A percentile compares a stretch with the other conserved stretches of the same genome.
Evolutionary conservation across 64 coral and sea anemone genomes (phyloP).

Genomic region (Actinia tenebrosa): DNA sequence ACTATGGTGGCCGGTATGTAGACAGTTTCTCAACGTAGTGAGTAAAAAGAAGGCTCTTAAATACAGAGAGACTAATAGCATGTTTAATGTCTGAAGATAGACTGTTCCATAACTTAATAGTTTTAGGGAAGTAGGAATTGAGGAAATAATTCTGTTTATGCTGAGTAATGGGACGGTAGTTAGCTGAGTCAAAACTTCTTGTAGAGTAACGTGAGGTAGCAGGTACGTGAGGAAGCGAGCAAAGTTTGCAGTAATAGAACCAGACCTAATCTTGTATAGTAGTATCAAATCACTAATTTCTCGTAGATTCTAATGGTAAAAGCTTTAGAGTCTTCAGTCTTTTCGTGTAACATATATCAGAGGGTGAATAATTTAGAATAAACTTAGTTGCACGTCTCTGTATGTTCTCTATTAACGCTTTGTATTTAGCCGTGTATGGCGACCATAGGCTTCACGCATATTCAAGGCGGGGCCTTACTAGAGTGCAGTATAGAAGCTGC

Average conservation of each 20-base stretch:
- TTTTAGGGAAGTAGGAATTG: slow-evolving; percentile 21
- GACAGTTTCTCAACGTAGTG: background rate
- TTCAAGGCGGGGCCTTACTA: slow-evolving; percentile 14
- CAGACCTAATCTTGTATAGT: background rate
- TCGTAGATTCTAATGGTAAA: slow-evolving; percentile 10
- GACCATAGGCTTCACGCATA: slow-evolving; percentile 14
- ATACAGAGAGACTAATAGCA: background rate
- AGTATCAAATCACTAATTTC: slow-evolving; percentile 1
- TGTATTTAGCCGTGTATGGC: background rate
- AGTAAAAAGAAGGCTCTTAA: background rate
- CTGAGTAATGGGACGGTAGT: background rate
- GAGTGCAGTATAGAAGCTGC: background rate
- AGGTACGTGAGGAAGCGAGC: background rate
- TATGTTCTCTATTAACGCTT: slow-evolving; percentile 6
- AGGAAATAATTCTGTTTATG: slow-evolving; percentile 27
- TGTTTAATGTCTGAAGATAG: background rate
- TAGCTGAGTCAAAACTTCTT: slow-evolving; percentile 11
- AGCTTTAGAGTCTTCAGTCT: background rate
- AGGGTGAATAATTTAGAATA: background rate
- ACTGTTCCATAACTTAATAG: slow-evolving; percentile 32
- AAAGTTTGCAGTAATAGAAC: background rate
- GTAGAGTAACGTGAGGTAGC: slow-evolving; percentile 1
- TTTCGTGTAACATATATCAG: background rate
- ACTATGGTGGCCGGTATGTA: background rate
- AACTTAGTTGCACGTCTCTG: slow-evolving; percentile 4